Evolutionary conservation across 2,797 vertebrate genomes (phyloP).

Genomic region (Falco concolor): DNA sequence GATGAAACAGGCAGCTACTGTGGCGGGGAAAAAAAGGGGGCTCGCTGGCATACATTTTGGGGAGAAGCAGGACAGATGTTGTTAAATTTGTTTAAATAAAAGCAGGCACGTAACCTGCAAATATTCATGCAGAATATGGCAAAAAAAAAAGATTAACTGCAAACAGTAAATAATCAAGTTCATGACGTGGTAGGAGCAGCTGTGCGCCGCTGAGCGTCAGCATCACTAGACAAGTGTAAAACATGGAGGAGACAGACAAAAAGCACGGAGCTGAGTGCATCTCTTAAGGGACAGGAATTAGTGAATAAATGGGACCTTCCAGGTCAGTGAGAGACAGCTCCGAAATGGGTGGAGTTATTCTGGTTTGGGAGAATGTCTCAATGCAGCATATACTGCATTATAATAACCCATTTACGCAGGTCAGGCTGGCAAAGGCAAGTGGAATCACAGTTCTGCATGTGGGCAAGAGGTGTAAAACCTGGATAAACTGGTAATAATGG

Average conservation of each 20-base stretch:
- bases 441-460: neutral
- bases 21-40: neutral
- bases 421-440: neutral
- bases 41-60: rapidly evolving
- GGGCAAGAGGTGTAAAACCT: neutral
- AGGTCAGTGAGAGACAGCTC: neutral
- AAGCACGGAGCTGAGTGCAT: rapidly evolving
- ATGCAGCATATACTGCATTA: rapidly evolving
- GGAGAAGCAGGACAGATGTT: neutral
- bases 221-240: rapidly evolving
- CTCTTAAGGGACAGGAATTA: neutral
- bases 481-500: neutral
- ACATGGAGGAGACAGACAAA: neutral
- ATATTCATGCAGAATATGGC: neutral
- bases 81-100: neutral
- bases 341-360: rapidly evolving
- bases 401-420: rapidly evolving
- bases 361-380: neutral
- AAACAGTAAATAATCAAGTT: neutral
- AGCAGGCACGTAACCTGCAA: neutral
- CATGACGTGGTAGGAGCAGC: neutral
- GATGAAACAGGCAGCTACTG: neutral
- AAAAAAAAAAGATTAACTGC: no score
- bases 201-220: neutral
- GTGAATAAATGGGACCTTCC: neutral